phyloP scores from a whole-genome alignment of 2,888 invertebrate genomes.

The Drosophila prostipennis region DNA sequence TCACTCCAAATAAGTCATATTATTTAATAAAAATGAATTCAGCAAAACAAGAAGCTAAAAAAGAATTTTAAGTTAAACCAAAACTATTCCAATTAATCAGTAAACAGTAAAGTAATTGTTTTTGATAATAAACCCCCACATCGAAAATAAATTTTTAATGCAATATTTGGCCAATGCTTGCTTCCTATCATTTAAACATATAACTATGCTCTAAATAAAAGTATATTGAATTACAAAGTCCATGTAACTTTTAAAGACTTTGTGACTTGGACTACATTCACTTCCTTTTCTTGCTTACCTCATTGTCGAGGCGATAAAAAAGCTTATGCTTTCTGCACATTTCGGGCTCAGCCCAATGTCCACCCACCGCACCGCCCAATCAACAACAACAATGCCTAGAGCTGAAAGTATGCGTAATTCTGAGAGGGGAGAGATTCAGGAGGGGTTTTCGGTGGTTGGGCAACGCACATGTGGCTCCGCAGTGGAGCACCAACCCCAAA shows the following conservation, averaged over 20 bases:
- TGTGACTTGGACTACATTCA: constrained; percentile 16
- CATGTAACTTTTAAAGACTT: not conserved
- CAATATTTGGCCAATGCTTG: no score
- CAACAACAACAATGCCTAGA: constrained; percentile 50
- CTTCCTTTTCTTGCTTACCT: constrained; percentile 52
- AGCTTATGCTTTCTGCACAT: constrained; percentile 77
- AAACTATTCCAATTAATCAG: no score
- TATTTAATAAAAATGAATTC: no score
- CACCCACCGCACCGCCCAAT: constrained; percentile 22
- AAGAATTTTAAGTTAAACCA: no score
- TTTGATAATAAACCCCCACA: no score
- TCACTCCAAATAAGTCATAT: no score
- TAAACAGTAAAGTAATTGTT: no score
- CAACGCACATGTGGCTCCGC: constrained; percentile 64
- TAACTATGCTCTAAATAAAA: not conserved
- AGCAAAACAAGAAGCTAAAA: no score
- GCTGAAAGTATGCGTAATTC: constrained; percentile 65
- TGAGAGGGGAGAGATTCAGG: constrained; percentile 38
- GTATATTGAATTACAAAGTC: no score
- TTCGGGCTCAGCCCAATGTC: constrained; percentile 56
- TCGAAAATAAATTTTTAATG: no score
- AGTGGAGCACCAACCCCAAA: constrained; percentile 2
- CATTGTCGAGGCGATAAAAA: constrained; percentile 75
- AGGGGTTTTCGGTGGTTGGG: not conserved
- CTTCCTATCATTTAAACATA: no score